Conservation (phyloP, 2,888 invertebrate genomes). For the Cantharis flavilabris region DNA sequence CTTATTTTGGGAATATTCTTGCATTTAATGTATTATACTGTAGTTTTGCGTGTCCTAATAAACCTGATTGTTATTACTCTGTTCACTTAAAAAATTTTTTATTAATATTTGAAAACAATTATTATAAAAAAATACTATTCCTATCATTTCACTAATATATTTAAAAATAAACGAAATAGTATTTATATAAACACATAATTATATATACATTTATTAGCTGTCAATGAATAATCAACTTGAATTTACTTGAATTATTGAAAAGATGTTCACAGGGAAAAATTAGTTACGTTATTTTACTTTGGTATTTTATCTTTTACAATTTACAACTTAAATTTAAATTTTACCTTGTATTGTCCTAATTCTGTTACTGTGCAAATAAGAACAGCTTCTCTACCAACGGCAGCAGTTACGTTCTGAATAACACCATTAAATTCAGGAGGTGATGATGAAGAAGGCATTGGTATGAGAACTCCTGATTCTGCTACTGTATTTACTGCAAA, state of each 20-base stretch:
- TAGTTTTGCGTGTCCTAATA: no score
- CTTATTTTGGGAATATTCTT: no score
- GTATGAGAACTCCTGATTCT: conserved; percentile 23
- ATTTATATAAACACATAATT: no score
- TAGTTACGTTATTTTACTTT: neutral
- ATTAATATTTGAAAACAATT: no score
- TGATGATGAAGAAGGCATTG: conserved; percentile 47
- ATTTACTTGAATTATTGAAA: neutral
- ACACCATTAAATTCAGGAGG: conserved; percentile 69
- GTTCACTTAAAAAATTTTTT: no score
- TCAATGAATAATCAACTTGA: neutral
- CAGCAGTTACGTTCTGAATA: conserved; percentile 75
- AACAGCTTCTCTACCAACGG: conserved; percentile 74
- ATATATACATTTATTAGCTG: neutral
- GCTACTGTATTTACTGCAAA: conserved; percentile 30
- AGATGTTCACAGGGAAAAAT: neutral
- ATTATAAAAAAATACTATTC: no score
- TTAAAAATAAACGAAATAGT: no score
- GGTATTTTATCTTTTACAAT: neutral
- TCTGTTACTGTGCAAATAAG: conserved; percentile 75
- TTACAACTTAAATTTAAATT: conserved; percentile 23
- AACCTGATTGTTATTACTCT: no score
- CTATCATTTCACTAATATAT: no score
- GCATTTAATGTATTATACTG: no score
- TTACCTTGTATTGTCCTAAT: conserved; percentile 76